Conservation (phyloP, 1,140 invertebrate genomes). For the Odontomachus brunneus region DNA sequence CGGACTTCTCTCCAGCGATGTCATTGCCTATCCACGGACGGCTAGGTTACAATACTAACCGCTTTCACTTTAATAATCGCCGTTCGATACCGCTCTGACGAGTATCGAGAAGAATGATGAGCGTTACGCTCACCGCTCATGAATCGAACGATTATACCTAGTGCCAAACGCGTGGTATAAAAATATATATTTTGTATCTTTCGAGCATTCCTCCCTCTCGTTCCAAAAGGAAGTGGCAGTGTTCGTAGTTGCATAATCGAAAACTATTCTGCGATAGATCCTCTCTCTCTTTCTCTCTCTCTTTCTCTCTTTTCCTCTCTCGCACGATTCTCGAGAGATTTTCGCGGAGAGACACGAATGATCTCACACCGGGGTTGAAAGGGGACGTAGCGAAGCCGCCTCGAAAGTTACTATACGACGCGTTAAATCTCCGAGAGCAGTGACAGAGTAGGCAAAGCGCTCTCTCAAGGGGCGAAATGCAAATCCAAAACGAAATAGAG, state of each 20-base stretch:
- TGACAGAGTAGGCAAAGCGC: conserved; percentile 34
- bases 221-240: background rate
- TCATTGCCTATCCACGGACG: conserved; percentile 5
- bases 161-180: background rate
- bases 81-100: background rate
- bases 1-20: background rate
- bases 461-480: conserved; percentile 34
- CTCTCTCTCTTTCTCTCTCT: conserved; percentile 26
- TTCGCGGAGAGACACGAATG: background rate
- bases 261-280: too few relatives aligned
- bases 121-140: background rate
- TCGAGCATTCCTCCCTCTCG: background rate
- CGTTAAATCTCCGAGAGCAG: conserved; percentile 61
- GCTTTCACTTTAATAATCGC: background rate
- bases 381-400: background rate
- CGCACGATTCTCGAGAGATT: background rate
- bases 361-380: background rate
- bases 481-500: conserved; percentile 18
- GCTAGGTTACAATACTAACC: conserved; percentile 16
- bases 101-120: conserved; percentile 7
- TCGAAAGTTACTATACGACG: conserved; percentile 37
- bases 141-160: background rate
- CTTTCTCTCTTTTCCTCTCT: conserved; percentile 13
- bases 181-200: conserved; percentile 2
- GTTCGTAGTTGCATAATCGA: background rate